Base-by-base conservation (phyloP, 2,113 vertebrate species). In the Nanger granti region DNA sequence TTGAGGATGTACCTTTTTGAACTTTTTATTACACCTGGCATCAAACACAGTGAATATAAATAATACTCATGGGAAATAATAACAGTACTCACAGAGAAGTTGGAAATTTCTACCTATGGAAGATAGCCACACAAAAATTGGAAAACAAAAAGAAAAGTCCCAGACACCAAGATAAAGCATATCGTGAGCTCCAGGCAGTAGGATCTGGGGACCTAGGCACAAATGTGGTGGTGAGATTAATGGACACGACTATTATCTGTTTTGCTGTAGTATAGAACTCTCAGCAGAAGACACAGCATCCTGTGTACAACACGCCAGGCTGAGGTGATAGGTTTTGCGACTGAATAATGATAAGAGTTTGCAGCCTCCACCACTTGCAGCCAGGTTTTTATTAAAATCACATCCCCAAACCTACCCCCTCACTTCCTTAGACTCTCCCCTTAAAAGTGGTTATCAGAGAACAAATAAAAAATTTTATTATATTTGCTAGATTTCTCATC, bases 391-490 rank as follows among this genome's bases (percentile, higher is more conserved):
- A 87, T 97, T 96, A 93, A 97, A 95, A 69, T 37, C 44, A 31
- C 62, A 91, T 84, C 18, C 60, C 0, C 1, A 94, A 94, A 55
- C 20, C 49, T 93, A 34, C 15, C 87, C 37, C 15, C 85, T 95
- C 52, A 44, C 54, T 92, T 94, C 87, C 91, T 60, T 41, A 91
- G 54, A 82, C 34, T 76, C 28, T 28, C 54, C 41, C 52, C 31
- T 96, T 87, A 47, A 94, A 91, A 97, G 80, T 88, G 86, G 60
- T 94, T 94, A 97, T 91, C 85, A 92, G 84, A 96, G 64, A 97
- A 85, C 88, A 97, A 96, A 97, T 96, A 92, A 96, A 97, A 84
- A 60, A 3, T 54, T 52, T 92, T 96, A 95, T 94, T 89, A 91
- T 44, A 54, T 57, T 93, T 93, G 91, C 87, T 94, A 69, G 76